Conservation (phyloP, 2,888 invertebrate species). For the Xestia rhomboidea region DNA sequence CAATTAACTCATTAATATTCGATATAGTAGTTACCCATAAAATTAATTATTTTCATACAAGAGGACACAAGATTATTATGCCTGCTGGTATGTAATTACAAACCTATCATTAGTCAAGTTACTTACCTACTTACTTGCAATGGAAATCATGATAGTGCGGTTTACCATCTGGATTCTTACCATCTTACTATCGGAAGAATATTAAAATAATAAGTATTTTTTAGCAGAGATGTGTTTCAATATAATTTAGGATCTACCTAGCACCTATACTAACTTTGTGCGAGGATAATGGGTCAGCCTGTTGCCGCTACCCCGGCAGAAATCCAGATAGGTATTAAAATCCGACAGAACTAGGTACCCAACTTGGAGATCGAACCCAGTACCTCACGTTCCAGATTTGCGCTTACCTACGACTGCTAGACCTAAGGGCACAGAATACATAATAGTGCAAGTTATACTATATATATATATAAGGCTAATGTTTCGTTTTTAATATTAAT, state of each 20-base stretch:
- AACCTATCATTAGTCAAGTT: slow-evolving; percentile 21
- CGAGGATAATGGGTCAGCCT: background rate
- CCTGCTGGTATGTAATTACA: slow-evolving; percentile 30
- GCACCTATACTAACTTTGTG: background rate
- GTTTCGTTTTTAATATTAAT: too few relatives aligned
- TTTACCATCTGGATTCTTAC: background rate
- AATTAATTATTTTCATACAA: slow-evolving; percentile 33
- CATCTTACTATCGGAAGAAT: background rate
- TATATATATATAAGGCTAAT: too few relatives aligned
- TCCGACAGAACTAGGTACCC: background rate
- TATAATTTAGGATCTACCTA: background rate
- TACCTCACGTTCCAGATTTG: background rate
- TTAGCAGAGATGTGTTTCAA: background rate
- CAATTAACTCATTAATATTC: slow-evolving; percentile 48
- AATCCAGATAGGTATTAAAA: background rate
- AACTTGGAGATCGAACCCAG: background rate
- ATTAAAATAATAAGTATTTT: background rate
- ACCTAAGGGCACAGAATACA: background rate
- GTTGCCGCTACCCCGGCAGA: background rate
- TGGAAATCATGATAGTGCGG: slow-evolving; percentile 14
- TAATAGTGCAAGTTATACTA: too few relatives aligned
- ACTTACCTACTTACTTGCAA: slow-evolving; percentile 25
- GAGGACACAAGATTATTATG: slow-evolving; percentile 19
- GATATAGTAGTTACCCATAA: slow-evolving; percentile 3
- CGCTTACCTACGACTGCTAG: background rate